These are phyloP conservation scores for Urophycis tenuis DNA, from an alignment of 2,797 vertebrate species.

Conservation along the genomic window DNA sequence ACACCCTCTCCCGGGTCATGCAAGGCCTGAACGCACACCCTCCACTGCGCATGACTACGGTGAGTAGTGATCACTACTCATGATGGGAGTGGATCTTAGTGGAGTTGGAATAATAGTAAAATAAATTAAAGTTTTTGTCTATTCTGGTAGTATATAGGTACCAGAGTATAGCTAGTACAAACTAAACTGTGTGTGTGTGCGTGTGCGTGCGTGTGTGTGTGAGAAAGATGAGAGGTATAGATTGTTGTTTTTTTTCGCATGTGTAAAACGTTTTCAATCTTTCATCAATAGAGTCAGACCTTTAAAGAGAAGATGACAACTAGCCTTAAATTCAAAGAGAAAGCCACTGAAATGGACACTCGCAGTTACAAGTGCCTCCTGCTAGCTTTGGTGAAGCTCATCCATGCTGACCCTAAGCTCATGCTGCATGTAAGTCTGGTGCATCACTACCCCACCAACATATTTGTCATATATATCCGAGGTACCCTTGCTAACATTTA, in stretches of 20 bases:
- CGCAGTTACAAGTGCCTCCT: constrained; percentile 91
- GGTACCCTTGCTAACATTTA: not conserved
- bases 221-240: not conserved
- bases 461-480: not conserved
- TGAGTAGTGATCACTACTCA: constrained; percentile 56
- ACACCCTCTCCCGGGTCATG: constrained; percentile 85
- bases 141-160: no score
- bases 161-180: no score
- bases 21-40: constrained; percentile 81
- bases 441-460: not conserved
- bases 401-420: constrained; percentile 95
- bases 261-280: constrained; percentile 26
- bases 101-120: no score
- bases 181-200: no score
- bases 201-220: no score
- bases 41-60: constrained; percentile 86
- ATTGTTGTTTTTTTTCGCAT: not conserved
- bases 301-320: constrained; percentile 98
- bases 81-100: not conserved
- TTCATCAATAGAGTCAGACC: constrained; percentile 83
- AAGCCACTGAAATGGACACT: constrained; percentile 90
- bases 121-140: not conserved
- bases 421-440: constrained; percentile 87
- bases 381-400: constrained; percentile 92
- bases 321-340: constrained; percentile 99